Conservation (phyloP, 2,888 invertebrate species). For the Electrophaes corylata region DNA sequence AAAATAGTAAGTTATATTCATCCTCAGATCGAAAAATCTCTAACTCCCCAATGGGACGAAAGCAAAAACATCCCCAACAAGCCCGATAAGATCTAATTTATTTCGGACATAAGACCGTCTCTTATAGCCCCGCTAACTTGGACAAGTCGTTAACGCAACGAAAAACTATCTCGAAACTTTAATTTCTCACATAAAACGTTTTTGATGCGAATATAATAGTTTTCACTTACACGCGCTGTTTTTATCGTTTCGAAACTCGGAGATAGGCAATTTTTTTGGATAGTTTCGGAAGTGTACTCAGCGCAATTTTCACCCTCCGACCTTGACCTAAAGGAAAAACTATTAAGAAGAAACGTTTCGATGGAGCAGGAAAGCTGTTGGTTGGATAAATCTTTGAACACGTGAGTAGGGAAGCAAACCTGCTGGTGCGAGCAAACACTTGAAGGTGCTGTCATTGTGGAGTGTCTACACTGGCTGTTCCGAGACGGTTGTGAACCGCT, state of each 20-base stretch:
- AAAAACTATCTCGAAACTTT: slow-evolving; percentile 52
- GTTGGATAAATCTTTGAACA: slow-evolving; percentile 56
- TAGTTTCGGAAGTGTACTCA: slow-evolving; percentile 32
- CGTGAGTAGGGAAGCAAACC: slow-evolving; percentile 56
- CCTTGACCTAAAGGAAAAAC: slow-evolving; percentile 32
- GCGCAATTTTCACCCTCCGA: slow-evolving; percentile 15
- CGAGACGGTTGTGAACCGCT: slow-evolving; percentile 56
- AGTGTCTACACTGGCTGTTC: slow-evolving; percentile 62
- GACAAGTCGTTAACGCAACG: slow-evolving; percentile 54
- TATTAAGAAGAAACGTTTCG: slow-evolving; percentile 24
- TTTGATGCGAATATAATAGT: slow-evolving; percentile 53
- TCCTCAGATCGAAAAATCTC: slow-evolving; percentile 22
- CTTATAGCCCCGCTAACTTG: slow-evolving; percentile 49
- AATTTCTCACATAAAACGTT: slow-evolving; percentile 54
- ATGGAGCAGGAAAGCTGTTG: slow-evolving; percentile 29
- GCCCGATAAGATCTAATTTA: slow-evolving; percentile 51
- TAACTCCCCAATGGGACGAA: slow-evolving; percentile 25
- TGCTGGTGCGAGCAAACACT: slow-evolving; percentile 58
- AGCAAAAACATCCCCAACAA: slow-evolving; percentile 47
- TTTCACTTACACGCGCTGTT: slow-evolving; percentile 48
- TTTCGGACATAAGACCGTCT: slow-evolving; percentile 50
- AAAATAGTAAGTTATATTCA: slow-evolving; percentile 26
- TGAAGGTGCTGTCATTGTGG: slow-evolving; percentile 56
- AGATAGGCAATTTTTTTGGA: slow-evolving; percentile 43
- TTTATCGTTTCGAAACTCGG: slow-evolving; percentile 47